Conservation (phyloP, 2,888 invertebrate species). For the Arge pagana region DNA sequence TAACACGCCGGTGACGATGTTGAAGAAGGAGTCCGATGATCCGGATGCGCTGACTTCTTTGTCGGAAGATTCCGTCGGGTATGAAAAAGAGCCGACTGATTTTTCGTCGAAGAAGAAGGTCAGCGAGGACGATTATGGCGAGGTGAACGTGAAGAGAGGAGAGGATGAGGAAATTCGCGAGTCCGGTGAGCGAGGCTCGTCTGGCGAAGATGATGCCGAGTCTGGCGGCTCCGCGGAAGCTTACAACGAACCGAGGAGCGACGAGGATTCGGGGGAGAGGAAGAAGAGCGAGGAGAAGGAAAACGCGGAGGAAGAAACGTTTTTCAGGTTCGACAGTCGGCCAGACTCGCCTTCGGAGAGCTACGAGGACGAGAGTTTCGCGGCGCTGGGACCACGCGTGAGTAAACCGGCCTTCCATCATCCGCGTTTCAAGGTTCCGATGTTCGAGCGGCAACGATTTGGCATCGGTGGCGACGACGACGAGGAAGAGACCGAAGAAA, state of each 20-base stretch:
- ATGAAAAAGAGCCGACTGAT: conserved; percentile 27
- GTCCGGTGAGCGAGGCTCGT: conserved; percentile 20
- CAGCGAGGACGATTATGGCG: conserved; percentile 22
- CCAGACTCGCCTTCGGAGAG: conserved; percentile 49
- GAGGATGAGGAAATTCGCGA: conserved; percentile 16
- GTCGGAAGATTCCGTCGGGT: conserved; percentile 36
- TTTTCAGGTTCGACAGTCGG: conserved; percentile 39
- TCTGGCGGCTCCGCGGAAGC: neutral
- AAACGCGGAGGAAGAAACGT: conserved; percentile 35
- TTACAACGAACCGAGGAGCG: neutral
- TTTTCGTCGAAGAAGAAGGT: conserved; percentile 30
- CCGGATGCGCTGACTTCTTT: conserved; percentile 39
- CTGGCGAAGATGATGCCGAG: conserved; percentile 7
- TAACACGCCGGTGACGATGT: conserved; percentile 53
- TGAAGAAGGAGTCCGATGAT: conserved; percentile 50
- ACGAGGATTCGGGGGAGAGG: conserved; percentile 9
- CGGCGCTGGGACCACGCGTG: conserved; percentile 46
- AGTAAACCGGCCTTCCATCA: conserved; percentile 49
- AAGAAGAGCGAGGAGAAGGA: conserved; percentile 25
- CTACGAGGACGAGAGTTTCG: conserved; percentile 45
- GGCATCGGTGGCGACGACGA: too few relatives aligned
- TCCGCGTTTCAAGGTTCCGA: conserved; percentile 40
- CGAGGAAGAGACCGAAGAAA: conserved; percentile 1
- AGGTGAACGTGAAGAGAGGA: conserved; percentile 28
- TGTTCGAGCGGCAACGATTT: neutral